Evolutionary conservation across 2,113 vertebrate genomes (phyloP), one percentile per base, ranked within the genome.

Genomic region (Eonycteris spelaea): DNA sequence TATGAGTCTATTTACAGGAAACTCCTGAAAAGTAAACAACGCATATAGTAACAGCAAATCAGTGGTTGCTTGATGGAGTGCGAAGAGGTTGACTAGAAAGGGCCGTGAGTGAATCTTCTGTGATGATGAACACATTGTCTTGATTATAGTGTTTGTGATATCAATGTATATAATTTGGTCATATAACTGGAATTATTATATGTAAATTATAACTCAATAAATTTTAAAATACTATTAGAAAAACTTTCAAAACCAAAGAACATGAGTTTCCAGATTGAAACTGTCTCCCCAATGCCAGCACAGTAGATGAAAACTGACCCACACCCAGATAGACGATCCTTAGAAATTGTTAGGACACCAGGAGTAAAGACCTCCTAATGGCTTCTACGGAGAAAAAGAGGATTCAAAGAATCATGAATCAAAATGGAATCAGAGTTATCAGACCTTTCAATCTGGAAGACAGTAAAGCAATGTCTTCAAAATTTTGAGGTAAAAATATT

Each of bases 141-240:
- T 94, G 38, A 55, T 89, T 94, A 83, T 55, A 26, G 67, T 63
- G 65, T 8, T 38, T 61, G 22, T 78, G 30, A 67, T n/a, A 68
- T 78, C 21, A 12, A 63, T 80, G 19, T 33, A 61, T 48, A 73
- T 71, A 19, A 45, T 30, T 86, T 86, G 26, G 40, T 63, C 28
- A 57, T 80, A 70, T 93, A 74, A 59, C 59, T 79, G 7, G 19
- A 40, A 57, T 75, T 74, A 12, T 55, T 74, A 6, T 65, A 83
- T 67, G 45, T 84, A 94, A 74, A 80, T 73, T 71, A 88, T 51
- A 87, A 28, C 15, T 51, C 30, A 80, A 73, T n/a, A 92, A 61
- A 92, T 75, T 82, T 95, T 28, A 80, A 95, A 91, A 71, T 83
- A 84, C 67, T 65, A 59, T 86, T 80, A 63, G 75, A 68, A 75